Evolutionary conservation across 2,888 invertebrate genomes (phyloP).

Genomic region (Cyrtodaria siliqua): DNA sequence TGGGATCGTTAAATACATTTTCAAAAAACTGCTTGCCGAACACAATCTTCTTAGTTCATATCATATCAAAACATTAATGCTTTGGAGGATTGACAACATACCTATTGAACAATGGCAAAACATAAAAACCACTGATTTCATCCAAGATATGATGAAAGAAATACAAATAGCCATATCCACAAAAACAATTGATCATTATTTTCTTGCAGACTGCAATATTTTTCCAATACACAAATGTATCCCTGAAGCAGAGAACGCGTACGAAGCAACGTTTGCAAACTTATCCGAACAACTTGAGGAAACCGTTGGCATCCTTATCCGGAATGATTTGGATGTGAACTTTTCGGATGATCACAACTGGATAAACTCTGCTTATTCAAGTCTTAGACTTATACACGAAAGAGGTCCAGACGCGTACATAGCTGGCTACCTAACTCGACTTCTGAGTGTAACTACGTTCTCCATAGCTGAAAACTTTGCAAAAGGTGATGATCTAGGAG

Average conservation of each 20-base stretch:
- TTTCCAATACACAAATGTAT: conserved; percentile 1
- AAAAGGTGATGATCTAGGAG: not conserved
- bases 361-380: not conserved
- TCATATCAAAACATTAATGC: conserved; percentile 44
- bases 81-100: conserved; percentile 28
- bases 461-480: conserved; percentile 11
- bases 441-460: conserved; percentile 10
- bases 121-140: conserved; percentile 6
- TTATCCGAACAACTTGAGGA: too few species aligned
- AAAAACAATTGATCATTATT: not conserved
- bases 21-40: conserved; percentile 20
- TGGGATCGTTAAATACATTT: conserved; percentile 46
- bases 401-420: conserved; percentile 11
- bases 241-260: not conserved
- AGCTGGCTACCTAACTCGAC: conserved; percentile 10
- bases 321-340: too few species aligned
- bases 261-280: not conserved
- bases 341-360: too few species aligned
- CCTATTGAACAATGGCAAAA: conserved; percentile 4
- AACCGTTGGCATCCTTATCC: too few species aligned
- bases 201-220: conserved; percentile 7
- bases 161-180: not conserved
- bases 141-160: conserved; percentile 3
- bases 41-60: conserved; percentile 40
- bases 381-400: not conserved